Conservation (phyloP, 1,140 invertebrate species). For the Hydropsyche tenuis region DNA sequence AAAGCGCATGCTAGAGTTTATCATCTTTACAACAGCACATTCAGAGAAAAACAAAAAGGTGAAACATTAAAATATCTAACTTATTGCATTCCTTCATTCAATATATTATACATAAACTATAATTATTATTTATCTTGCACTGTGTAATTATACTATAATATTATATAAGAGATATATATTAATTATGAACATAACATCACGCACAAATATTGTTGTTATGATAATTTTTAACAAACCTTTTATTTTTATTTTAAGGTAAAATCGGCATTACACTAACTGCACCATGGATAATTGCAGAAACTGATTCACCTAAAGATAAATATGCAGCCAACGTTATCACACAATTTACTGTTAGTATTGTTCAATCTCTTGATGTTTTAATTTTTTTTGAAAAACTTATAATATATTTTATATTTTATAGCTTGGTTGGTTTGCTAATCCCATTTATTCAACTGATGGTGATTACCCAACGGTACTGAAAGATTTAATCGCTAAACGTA, state of each 20-base stretch:
- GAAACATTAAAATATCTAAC: constrained; percentile 9
- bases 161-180: no score
- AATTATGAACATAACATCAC: no score
- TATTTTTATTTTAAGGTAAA: constrained; percentile 56
- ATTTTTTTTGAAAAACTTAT: neutral
- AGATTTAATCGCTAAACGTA: constrained; percentile 52
- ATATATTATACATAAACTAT: no score
- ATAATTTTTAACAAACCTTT: constrained; percentile 20
- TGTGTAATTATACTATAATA: no score
- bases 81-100: neutral
- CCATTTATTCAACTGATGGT: constrained; percentile 52
- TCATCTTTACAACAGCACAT: constrained; percentile 53
- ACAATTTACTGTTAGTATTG: constrained; percentile 54
- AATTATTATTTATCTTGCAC: no score
- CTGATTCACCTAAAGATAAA: constrained; percentile 55
- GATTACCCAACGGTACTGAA: constrained; percentile 55
- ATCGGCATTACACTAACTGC: constrained; percentile 63
- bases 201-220: no score
- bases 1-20: constrained; percentile 57
- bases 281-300: constrained; percentile 61
- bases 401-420: constrained; percentile 41
- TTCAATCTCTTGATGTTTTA: constrained; percentile 17
- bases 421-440: constrained; percentile 53
- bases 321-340: constrained; percentile 58
- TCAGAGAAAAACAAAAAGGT: constrained; percentile 52